Base-by-base conservation (phyloP, 2,888 invertebrate species). In the Spilarctia lutea region DNA sequence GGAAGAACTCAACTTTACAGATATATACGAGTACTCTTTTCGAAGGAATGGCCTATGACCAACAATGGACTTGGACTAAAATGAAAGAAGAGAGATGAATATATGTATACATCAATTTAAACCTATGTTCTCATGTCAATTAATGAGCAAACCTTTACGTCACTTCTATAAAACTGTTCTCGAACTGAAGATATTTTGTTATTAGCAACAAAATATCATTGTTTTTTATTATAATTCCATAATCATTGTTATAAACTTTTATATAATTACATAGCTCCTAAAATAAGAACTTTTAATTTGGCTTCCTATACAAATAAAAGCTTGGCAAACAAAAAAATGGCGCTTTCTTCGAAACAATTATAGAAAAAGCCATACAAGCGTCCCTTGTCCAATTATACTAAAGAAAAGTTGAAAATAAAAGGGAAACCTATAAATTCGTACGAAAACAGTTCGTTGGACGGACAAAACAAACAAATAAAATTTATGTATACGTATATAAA, bases 391-490 rank as follows among this genome's bases (percentile, higher is more conserved):
- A 85, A 85, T 85, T 82, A 79, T 83, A 87, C 81, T 79, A 80
- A 84, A 84, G 85, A 88, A 90, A 91, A 88, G 87, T 88, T 83
- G 83, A 81, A 84, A 89, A 85, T 88, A 87, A 88, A 91, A 88
- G 90, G 91, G 91, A 92, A 90, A 90, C 91, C 92, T 88, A 87
- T 86, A 86, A 90, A 91, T 89, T 89, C 87, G 86, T 88, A 91
- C 90, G 89, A 90, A 91, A 91, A 91, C 89, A 90, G 86, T 86
- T 85, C 82, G 87, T 89, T 84, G 86, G 83, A 79, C 81, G 85
- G 81, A 79, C 80, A 92, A 94, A 93, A 92, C 92, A 94, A 94
- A 94, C 91, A 93, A 90, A 89, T 89, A 85, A 83, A 87, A 86
- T 85, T 82, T 86, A 88, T 85, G 79, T 90, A 88, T 82, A 84